Percentiles rank a stretch among this genome's conserved stretches.
Conservation (phyloP, 2,888 invertebrate species). For the Parnassius mnemosyne region DNA sequence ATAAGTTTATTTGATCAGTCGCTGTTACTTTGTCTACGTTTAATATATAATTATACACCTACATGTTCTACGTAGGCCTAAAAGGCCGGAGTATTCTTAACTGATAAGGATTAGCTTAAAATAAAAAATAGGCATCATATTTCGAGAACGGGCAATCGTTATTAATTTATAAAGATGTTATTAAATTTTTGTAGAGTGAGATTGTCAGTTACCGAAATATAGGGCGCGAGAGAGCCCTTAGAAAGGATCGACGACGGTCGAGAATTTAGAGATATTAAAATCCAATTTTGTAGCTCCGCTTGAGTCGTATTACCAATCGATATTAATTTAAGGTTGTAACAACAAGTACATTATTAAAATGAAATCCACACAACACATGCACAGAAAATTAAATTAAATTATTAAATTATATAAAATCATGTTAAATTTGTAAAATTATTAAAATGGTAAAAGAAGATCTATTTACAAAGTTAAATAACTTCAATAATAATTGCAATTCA, state of each 20-base stretch:
- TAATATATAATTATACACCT: conserved; percentile 4
- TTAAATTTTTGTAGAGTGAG: conserved; percentile 14
- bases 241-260: conserved; percentile 49
- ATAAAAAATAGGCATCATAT: conserved; percentile 21
- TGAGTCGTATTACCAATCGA: conserved; percentile 66
- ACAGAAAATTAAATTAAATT: no score
- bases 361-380: neutral
- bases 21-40: neutral
- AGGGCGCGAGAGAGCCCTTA: conserved; percentile 44
- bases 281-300: conserved; percentile 74
- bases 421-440: neutral
- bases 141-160: conserved; percentile 39
- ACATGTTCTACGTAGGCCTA: conserved; percentile 16
- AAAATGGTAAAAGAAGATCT: neutral
- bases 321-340: conserved; percentile 42
- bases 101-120: conserved; percentile 22
- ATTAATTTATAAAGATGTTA: conserved; percentile 3
- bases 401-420: no score
- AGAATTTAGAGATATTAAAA: conserved; percentile 53
- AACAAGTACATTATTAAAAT: neutral
- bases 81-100: conserved; percentile 25
- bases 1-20: conserved; percentile 4
- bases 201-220: conserved; percentile 40
- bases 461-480: no score
- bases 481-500: no score